Evolutionary conservation across 1,140 invertebrate genomes (phyloP).

Genomic region (Listronotus oregonensis): DNA sequence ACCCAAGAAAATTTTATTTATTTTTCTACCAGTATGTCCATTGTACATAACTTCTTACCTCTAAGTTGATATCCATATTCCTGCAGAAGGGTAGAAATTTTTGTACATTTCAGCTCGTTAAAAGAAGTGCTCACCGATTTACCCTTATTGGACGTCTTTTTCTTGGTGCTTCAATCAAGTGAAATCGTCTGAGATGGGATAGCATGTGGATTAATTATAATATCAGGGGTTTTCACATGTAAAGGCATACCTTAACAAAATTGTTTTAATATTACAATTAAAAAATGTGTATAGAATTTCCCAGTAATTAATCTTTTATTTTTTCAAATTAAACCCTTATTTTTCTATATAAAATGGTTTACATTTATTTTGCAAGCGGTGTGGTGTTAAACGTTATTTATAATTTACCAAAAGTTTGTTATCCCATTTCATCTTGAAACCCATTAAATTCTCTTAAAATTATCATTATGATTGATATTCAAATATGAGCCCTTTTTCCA

Average conservation of each 20-base stretch:
- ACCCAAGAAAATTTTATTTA: constrained; percentile 94
- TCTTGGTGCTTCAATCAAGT: constrained; percentile 98
- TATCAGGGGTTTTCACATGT: constrained; percentile 98
- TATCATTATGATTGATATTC: too few species aligned
- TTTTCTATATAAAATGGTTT: too few species aligned
- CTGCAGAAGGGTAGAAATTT: constrained; percentile 94
- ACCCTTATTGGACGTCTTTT: constrained; percentile 85
- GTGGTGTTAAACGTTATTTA: too few species aligned
- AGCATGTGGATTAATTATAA: constrained; percentile 99
- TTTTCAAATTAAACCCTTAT: too few species aligned
- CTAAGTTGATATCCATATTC: constrained; percentile 85
- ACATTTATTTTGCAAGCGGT: too few species aligned
- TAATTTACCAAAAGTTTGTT: too few species aligned
- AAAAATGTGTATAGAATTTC: constrained; percentile 2
- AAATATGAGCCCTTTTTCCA: too few species aligned
- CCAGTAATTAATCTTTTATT: too few species aligned
- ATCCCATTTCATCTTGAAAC: too few species aligned
- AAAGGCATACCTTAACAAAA: constrained; percentile 88
- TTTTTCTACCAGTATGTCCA: constrained; percentile 94
- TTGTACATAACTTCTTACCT: constrained; percentile 78
- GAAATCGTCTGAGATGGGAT: constrained; percentile 99
- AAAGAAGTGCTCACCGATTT: constrained; percentile 99
- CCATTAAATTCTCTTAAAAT: too few species aligned
- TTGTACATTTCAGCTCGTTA: constrained; percentile 98
- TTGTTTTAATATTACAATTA: constrained; percentile 3